Percentiles rank a stretch among this genome's conserved stretches.
Conservation (phyloP, 1,140 invertebrate genomes). For the Yoshiicerus persimilis region DNA sequence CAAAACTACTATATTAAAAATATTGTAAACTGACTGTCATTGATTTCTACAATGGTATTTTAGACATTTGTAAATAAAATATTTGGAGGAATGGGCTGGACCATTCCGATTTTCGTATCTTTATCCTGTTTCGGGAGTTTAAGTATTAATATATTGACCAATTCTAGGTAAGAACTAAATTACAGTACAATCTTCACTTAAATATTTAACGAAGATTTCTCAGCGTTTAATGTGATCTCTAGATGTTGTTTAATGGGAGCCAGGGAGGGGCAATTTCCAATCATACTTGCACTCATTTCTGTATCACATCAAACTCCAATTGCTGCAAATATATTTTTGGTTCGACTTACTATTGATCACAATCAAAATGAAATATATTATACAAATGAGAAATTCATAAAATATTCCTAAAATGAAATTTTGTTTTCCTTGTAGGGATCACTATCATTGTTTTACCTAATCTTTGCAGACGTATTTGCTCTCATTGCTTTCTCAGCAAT, state of each 20-base stretch:
- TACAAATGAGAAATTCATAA: too few species aligned
- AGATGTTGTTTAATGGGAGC: slow-evolving; percentile 88
- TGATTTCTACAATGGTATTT: neutral
- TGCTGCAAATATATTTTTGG: slow-evolving; percentile 76
- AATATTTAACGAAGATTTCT: neutral
- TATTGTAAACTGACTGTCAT: too few species aligned
- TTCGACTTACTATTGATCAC: neutral
- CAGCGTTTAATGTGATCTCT: neutral
- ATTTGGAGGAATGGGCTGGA: slow-evolving; percentile 75
- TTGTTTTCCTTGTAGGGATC: slow-evolving; percentile 53
- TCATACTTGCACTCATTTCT: neutral
- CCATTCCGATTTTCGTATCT: slow-evolving; percentile 85
- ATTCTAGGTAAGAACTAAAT: slow-evolving; percentile 61
- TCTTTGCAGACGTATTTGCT: slow-evolving; percentile 78
- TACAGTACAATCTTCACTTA: slow-evolving; percentile 9
- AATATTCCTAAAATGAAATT: neutral
- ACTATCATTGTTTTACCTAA: slow-evolving; percentile 80
- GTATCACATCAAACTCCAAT: neutral
- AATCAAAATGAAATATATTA: too few species aligned
- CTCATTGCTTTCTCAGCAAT: slow-evolving; percentile 92
- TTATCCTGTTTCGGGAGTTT: slow-evolving; percentile 84
- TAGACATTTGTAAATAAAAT: slow-evolving; percentile 81
- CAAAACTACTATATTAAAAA: neutral
- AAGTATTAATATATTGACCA: slow-evolving; percentile 86
- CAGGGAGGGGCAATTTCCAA: slow-evolving; percentile 64